Percentiles rank a stretch among this genome's conserved stretches.
Conservation (phyloP, 2,797 vertebrate genomes). For the Calcarius lapponicus region DNA sequence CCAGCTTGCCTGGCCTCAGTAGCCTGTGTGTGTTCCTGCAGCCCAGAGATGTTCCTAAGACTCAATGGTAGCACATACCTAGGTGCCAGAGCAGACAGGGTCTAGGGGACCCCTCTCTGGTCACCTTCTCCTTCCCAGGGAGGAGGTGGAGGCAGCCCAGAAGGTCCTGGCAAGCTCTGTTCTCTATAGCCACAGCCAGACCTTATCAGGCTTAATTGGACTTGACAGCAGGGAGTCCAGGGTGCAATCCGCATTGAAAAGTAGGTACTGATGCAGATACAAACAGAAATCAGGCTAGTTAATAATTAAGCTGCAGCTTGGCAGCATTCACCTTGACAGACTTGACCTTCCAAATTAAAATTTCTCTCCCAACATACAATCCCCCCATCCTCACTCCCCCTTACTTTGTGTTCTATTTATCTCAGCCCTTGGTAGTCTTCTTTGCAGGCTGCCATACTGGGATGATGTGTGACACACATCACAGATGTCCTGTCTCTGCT, state of each 20-base stretch:
- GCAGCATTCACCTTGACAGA: conserved; percentile 63
- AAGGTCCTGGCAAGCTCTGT: conserved; percentile 20
- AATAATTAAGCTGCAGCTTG: conserved; percentile 66
- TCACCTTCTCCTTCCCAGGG: neutral
- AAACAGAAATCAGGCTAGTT: conserved; percentile 64
- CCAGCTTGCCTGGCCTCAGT: neutral
- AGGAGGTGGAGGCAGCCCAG: neutral
- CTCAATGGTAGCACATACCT: neutral
- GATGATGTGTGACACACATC: neutral
- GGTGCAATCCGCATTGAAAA: conserved; percentile 36
- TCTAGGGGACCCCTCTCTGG: neutral
- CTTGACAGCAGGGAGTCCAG: conserved; percentile 49
- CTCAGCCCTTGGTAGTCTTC: neutral
- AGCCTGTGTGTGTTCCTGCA: neutral
- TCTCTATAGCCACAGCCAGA: conserved; percentile 19
- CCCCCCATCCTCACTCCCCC: too few relatives aligned
- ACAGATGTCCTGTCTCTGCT: neutral
- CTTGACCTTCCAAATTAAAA: conserved; percentile 52
- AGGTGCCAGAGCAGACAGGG: neutral
- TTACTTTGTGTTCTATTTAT: neutral
- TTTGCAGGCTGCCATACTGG: neutral
- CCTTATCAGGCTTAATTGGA: conserved; percentile 62
- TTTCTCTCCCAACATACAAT: neutral
- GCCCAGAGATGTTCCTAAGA: neutral
- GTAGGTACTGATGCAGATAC: conserved; percentile 51